Evolutionary conservation across 2,113 vertebrate species (phyloP).

Genomic region (Verasper variegatus): DNA sequence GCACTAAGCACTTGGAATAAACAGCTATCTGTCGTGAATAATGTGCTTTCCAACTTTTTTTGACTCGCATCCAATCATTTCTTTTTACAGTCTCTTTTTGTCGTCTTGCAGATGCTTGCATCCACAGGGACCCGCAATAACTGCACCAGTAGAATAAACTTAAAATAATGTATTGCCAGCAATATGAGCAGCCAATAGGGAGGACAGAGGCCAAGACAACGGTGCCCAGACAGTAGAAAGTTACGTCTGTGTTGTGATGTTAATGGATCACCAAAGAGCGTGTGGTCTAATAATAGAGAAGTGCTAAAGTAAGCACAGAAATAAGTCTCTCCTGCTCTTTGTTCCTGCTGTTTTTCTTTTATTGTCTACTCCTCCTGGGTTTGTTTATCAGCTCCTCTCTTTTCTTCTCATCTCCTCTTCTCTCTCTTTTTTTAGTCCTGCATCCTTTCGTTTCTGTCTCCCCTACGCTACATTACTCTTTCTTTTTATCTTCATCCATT

Average conservation of each 20-base stretch:
- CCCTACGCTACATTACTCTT: neutral
- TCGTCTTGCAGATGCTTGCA: slow-evolving; percentile 47
- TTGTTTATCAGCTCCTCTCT: neutral
- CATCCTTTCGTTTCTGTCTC: neutral
- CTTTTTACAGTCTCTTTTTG: slow-evolving; percentile 44
- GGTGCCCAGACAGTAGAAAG: slow-evolving; percentile 7
- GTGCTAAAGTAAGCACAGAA: slow-evolving; percentile 10
- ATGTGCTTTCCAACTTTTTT: slow-evolving; percentile 55
- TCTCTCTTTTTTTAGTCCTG: slow-evolving; percentile 12
- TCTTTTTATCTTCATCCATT: neutral
- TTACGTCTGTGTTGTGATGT: slow-evolving; percentile 32
- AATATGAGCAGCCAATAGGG: slow-evolving; percentile 12
- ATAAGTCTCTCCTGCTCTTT: slow-evolving; percentile 7
- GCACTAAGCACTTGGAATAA: slow-evolving; percentile 58
- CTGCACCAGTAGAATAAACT: slow-evolving; percentile 16
- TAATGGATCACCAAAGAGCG: slow-evolving; percentile 28
- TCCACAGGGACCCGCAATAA: slow-evolving; percentile 36
- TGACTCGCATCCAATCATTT: slow-evolving; percentile 53
- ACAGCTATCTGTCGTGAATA: slow-evolving; percentile 59
- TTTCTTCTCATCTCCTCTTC: neutral
- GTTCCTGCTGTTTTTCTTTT: neutral
- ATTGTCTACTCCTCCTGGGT: neutral
- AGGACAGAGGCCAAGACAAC: slow-evolving; percentile 25
- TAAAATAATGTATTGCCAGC: slow-evolving; percentile 30
- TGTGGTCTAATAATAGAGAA: slow-evolving; percentile 36